These are phyloP conservation scores for Anastrepha ludens DNA, from an alignment of 1,140 invertebrate species.

Conservation along the genomic window DNA sequence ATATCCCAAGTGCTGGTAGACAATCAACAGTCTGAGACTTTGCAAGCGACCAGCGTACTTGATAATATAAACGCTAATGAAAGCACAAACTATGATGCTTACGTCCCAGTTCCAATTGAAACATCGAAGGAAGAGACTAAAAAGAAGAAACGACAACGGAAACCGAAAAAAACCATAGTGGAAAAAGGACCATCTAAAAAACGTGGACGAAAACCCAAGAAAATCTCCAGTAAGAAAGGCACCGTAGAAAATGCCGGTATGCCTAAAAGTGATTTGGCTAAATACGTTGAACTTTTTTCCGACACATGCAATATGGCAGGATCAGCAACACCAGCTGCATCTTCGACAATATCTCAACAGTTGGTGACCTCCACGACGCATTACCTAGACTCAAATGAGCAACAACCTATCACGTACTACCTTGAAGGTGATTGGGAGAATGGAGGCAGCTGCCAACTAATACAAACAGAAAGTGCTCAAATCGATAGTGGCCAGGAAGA, in stretches of 20 bases:
- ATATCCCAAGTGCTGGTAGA: constrained; percentile 43
- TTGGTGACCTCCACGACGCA: constrained; percentile 46
- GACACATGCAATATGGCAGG: constrained; percentile 18
- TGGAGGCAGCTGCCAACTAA: constrained; percentile 23
- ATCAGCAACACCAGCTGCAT: constrained; percentile 26
- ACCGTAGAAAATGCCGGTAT: not conserved
- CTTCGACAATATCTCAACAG: constrained; percentile 46
- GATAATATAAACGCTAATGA: constrained; percentile 49
- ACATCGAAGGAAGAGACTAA: not conserved
- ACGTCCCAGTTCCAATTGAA: not conserved
- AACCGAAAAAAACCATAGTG: not conserved
- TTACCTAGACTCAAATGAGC: constrained; percentile 30
- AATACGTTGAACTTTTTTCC: constrained; percentile 50
- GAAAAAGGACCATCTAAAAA: constrained; percentile 19
- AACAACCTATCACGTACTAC: constrained; percentile 46
- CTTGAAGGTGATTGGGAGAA: constrained; percentile 41
- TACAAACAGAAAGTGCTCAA: not conserved
- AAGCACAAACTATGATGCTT: not conserved
- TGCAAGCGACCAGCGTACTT: constrained; percentile 25
- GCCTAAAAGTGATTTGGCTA: constrained; percentile 47
- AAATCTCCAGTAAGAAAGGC: not conserved
- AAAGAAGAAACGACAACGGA: not conserved
- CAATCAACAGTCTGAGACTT: constrained; percentile 7
- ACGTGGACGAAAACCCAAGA: constrained; percentile 46
- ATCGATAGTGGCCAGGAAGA: constrained; percentile 18